Conservation (phyloP, 1,140 invertebrate species). For the Ruditapes philippinarum region DNA sequence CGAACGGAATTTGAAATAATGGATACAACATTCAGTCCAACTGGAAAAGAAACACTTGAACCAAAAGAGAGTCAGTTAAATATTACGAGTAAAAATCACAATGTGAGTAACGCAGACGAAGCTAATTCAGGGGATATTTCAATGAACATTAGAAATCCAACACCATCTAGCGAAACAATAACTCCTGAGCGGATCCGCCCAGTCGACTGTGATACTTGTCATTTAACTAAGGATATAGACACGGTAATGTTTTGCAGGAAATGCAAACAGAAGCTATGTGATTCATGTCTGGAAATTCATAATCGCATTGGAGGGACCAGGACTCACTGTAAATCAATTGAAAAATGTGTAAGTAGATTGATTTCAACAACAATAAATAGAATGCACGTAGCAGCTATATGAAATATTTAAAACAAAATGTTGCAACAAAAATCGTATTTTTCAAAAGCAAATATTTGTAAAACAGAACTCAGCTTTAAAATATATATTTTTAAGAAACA, state of each 20-base stretch:
- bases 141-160: too few species aligned
- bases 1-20: background rate
- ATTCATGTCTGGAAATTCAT: background rate
- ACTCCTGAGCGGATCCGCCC: background rate
- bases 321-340: background rate
- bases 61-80: too few species aligned
- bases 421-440: too few species aligned
- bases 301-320: background rate
- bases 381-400: too few species aligned
- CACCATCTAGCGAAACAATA: background rate
- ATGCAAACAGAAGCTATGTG: conserved; percentile 7
- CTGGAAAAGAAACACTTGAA: too few species aligned
- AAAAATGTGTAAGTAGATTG: conserved; percentile 42
- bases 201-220: background rate
- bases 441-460: too few species aligned
- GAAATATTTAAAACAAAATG: too few species aligned
- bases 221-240: background rate
- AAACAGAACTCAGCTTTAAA: too few species aligned
- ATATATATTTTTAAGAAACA: too few species aligned
- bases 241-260: background rate
- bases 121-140: background rate
- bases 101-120: background rate
- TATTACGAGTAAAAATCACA: background rate
- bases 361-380: too few species aligned
- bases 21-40: too few species aligned